Evolutionary conservation across 2,797 vertebrate genomes (phyloP).

Genomic region (Myotis planiceps): DNA sequence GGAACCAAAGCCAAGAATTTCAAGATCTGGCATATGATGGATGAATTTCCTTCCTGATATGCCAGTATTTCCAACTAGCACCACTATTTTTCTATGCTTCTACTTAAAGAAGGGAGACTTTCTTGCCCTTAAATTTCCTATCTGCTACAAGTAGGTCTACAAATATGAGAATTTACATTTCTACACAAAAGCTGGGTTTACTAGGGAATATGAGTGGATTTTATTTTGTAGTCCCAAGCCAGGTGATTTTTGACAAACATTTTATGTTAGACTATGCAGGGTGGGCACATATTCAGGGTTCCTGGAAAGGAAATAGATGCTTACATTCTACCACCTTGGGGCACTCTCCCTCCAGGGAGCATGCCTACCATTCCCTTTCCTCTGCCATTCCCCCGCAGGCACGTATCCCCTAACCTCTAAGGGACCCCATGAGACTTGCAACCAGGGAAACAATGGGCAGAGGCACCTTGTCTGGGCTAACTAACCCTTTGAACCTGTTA

Average conservation of each 20-base stretch:
- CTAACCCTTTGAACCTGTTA: no score
- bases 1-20: constrained; percentile 27
- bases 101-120: not conserved
- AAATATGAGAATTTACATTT: not conserved
- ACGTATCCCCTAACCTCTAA: no score
- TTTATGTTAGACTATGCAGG: not conserved
- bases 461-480: no score
- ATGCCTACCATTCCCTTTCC: no score
- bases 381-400: no score
- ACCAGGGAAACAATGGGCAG: no score
- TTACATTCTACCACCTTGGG: not conserved
- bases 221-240: not conserved
- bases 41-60: constrained; percentile 1
- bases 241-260: not conserved
- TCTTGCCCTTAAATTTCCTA: not conserved
- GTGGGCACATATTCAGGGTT: not conserved
- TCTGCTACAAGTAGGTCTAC: not conserved
- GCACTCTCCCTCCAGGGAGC: no score
- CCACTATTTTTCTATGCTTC: not conserved
- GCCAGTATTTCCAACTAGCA: not conserved
- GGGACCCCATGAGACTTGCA: no score
- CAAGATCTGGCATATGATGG: not conserved
- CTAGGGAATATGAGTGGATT: not conserved
- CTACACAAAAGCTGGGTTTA: not conserved
- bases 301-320: not conserved